phyloP scores from a whole-genome alignment of 1,140 invertebrate genomes.

The Aphaenogaster rudis region DNA sequence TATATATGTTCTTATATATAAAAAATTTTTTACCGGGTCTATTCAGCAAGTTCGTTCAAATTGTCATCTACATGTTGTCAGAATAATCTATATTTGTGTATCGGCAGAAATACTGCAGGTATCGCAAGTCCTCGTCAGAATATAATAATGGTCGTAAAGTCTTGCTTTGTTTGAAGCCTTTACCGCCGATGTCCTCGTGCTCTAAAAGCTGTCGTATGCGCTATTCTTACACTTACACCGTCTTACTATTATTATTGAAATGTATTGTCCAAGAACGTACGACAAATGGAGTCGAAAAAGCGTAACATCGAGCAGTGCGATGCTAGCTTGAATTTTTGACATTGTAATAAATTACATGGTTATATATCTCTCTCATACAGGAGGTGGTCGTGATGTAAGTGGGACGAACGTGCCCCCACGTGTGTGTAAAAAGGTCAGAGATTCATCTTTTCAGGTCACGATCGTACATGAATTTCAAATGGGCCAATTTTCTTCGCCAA shows the following conservation, averaged over 20 bases:
- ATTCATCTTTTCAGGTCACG: constrained; percentile 85
- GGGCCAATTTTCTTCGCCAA: constrained; percentile 79
- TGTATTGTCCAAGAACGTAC: not conserved
- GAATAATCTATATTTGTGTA: not conserved
- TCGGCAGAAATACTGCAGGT: too few species aligned
- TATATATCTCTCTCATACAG: constrained; percentile 1
- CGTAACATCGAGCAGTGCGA: not conserved
- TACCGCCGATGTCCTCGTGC: not conserved
- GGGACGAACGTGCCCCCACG: constrained; percentile 34
- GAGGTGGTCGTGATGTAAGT: constrained; percentile 41
- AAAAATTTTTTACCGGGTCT: too few species aligned
- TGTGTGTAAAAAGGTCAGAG: constrained; percentile 82
- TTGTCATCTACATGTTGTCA: not conserved
- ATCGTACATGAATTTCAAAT: constrained; percentile 86
- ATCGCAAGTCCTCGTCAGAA: not conserved
- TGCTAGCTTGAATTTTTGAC: constrained; percentile 24
- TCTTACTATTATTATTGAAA: not conserved
- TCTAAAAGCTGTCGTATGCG: not conserved
- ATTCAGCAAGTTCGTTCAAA: not conserved
- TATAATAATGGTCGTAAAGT: not conserved
- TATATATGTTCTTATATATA: too few species aligned
- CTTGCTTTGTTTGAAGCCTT: not conserved
- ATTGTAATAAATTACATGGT: constrained; percentile 48
- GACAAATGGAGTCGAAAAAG: not conserved
- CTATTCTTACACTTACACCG: not conserved